These are phyloP conservation scores for Parotia lawesii DNA, from an alignment of 2,113 vertebrate genomes.

Conservation along the genomic window DNA sequence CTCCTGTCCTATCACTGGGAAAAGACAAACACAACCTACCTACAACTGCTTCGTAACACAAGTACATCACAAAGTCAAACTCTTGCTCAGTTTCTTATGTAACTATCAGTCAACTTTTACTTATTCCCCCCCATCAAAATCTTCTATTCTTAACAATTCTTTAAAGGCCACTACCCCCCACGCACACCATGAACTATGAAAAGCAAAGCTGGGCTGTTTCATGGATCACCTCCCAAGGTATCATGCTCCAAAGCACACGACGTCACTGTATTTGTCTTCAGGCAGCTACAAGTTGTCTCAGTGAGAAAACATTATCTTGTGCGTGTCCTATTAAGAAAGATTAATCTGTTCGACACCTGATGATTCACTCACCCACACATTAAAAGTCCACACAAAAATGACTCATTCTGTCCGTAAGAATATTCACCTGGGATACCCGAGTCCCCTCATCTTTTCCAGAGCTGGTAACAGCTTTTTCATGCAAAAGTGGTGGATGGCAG, in stretches of 20 bases:
- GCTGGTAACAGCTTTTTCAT: neutral
- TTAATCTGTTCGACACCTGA: slow-evolving; percentile 59
- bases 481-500: neutral
- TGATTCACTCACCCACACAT: slow-evolving; percentile 59
- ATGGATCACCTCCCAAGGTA: neutral
- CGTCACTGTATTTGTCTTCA: neutral
- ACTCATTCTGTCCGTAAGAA: slow-evolving; percentile 38
- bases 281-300: neutral
- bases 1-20: neutral
- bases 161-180: neutral
- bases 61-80: neutral
- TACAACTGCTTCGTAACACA: neutral
- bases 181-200: neutral
- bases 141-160: neutral
- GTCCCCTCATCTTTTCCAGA: slow-evolving; percentile 55
- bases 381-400: slow-evolving; percentile 50
- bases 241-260: neutral
- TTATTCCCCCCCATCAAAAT: fast-evolving
- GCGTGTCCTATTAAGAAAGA: neutral
- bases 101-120: neutral
- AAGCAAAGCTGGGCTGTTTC: neutral
- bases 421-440: slow-evolving; percentile 44
- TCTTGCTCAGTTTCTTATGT: fast-evolving
- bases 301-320: neutral
- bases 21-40: neutral